Evolutionary conservation across 1,140 invertebrate species (phyloP).

Genomic region (Drosophila paulistorum): DNA sequence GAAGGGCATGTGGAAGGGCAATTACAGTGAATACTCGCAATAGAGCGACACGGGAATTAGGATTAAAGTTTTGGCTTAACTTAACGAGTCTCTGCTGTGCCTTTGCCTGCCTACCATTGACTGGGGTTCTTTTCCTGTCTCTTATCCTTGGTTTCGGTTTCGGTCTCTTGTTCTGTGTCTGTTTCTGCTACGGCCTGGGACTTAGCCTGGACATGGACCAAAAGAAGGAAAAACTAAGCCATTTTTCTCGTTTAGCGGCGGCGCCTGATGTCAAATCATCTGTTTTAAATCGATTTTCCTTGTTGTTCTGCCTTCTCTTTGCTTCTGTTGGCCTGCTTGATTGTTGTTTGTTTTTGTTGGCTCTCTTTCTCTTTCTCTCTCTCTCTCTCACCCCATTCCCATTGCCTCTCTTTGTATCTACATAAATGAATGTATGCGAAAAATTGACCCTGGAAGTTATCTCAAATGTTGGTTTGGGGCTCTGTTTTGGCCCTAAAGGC

Average conservation of each 20-base stretch:
- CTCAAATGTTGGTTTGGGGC: neutral
- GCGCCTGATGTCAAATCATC: conserved; percentile 73
- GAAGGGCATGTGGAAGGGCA: conserved; percentile 55
- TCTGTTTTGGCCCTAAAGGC: neutral
- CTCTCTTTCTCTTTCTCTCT: neutral
- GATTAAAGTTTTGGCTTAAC: conserved; percentile 6
- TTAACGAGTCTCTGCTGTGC: conserved; percentile 22
- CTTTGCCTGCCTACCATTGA: neutral
- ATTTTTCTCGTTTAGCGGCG: conserved; percentile 3
- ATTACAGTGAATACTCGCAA: conserved; percentile 28
- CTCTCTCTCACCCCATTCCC: neutral
- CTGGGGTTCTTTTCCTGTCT: too few species aligned
- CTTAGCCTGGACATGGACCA: conserved; percentile 23
- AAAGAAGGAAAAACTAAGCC: conserved; percentile 33
- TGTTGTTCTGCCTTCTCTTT: conserved; percentile 33
- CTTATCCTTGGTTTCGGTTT: conserved; percentile 17
- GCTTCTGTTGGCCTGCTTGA: conserved; percentile 20
- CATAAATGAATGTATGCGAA: neutral
- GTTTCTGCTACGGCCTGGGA: neutral
- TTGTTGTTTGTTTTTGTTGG: conserved; percentile 44
- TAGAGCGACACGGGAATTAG: neutral
- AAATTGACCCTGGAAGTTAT: conserved; percentile 5
- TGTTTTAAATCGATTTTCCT: conserved; percentile 78
- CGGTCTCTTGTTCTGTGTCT: neutral
- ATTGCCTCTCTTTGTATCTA: neutral